These are phyloP conservation scores for Peromyscus attwateri DNA, from an alignment of 2,797 vertebrate genomes.

Conservation along the genomic window DNA sequence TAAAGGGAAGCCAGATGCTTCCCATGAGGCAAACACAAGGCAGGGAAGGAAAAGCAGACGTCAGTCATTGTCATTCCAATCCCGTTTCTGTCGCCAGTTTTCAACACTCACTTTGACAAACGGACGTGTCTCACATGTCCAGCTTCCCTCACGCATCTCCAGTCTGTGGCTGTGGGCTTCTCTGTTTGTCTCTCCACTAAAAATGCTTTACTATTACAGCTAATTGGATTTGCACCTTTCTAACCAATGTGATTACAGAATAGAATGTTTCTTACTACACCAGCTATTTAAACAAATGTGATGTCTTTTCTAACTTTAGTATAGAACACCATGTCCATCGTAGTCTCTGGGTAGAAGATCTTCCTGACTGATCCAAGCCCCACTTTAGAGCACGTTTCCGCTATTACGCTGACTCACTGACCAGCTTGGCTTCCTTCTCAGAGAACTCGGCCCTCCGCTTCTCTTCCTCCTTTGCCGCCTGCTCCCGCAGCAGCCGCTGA, in stretches of 20 bases:
- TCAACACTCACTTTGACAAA: constrained; percentile 32
- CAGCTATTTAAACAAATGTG: constrained; percentile 50
- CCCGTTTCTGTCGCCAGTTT: constrained; percentile 9
- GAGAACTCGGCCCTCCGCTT: constrained; percentile 90
- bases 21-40: constrained; percentile 23
- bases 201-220: constrained; percentile 9
- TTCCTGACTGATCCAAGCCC: constrained; percentile 65
- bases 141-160: not conserved
- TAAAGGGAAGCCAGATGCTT: constrained; percentile 76
- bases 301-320: not conserved
- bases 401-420: constrained; percentile 83
- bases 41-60: constrained; percentile 65
- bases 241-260: constrained; percentile 37
- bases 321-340: not conserved
- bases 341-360: constrained; percentile 52
- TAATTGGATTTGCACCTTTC: constrained; percentile 53
- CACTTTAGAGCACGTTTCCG: constrained; percentile 7
- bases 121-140: not conserved
- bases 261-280: constrained; percentile 39
- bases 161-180: not conserved
- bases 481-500: constrained; percentile 91
- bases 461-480: constrained; percentile 91
- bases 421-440: constrained; percentile 93
- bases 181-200: constrained; percentile 4
- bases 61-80: constrained; percentile 28